Percentiles rank a stretch among this genome's conserved stretches.
phyloP scores from a whole-genome alignment of 1,140 invertebrate species.

The Spodoptera frugiperda region DNA sequence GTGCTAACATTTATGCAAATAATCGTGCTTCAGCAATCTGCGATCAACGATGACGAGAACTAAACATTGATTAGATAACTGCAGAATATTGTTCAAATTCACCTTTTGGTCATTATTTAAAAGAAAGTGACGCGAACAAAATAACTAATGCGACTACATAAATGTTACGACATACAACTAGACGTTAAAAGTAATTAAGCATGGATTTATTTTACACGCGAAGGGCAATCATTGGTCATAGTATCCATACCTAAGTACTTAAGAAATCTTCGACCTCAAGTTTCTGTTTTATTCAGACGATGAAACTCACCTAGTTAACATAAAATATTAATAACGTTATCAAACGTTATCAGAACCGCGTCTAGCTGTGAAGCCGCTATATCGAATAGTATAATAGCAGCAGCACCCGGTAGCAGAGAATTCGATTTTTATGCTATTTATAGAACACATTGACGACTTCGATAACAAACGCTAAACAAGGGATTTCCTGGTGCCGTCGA shows the following conservation, averaged over 20 bases:
- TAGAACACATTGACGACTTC: background rate
- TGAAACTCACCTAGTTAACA: too few relatives aligned
- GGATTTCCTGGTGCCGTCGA: background rate
- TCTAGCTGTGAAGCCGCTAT: background rate
- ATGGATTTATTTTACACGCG: too few relatives aligned
- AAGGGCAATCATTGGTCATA: too few relatives aligned
- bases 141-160: too few relatives aligned
- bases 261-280: too few relatives aligned
- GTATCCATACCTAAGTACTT: too few relatives aligned
- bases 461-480: conserved; percentile 13
- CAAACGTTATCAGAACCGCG: conserved; percentile 7
- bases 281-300: too few relatives aligned
- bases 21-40: conserved; percentile 4
- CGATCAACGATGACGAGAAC: background rate
- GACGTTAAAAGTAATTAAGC: too few relatives aligned
- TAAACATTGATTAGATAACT: background rate
- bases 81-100: background rate
- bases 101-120: background rate
- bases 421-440: background rate
- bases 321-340: background rate
- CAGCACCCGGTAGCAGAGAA: background rate
- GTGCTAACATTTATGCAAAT: conserved; percentile 19
- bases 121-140: too few relatives aligned
- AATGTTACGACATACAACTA: too few relatives aligned
- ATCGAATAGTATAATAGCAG: too few relatives aligned